These are phyloP conservation scores for Hiodon tergisus DNA, from an alignment of 2,113 vertebrate species.

Conservation along the genomic window DNA sequence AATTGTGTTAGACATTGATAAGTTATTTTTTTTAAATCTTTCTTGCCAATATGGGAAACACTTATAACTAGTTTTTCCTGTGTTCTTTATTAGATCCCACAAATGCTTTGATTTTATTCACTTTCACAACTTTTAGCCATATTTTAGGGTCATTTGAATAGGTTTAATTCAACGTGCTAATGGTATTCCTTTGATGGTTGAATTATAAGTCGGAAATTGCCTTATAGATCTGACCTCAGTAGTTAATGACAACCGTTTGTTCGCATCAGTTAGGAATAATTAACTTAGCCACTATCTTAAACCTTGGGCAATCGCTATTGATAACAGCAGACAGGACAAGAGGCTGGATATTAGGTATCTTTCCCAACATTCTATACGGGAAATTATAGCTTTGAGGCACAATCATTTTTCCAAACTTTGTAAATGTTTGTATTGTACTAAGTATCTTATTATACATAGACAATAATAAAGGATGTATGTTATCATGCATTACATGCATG, in stretches of 20 bases:
- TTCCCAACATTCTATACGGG: constrained; percentile 57
- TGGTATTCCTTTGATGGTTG: constrained; percentile 10
- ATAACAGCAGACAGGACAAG: constrained; percentile 29
- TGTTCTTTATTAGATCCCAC: constrained; percentile 18
- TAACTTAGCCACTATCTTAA: constrained; percentile 23
- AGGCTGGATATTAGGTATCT: constrained; percentile 42
- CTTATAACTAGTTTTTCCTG: constrained; percentile 37
- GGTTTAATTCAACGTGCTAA: constrained; percentile 35
- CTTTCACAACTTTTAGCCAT: constrained; percentile 45
- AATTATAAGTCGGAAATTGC: constrained; percentile 49
- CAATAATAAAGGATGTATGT: constrained; percentile 51
- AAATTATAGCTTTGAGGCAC: constrained; percentile 51
- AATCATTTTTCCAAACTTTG: constrained; percentile 56
- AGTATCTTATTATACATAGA: constrained; percentile 58
- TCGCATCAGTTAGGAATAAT: constrained; percentile 37
- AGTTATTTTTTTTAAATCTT: constrained; percentile 38
- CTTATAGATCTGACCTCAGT: constrained; percentile 52
- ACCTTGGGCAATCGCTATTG: constrained; percentile 27
- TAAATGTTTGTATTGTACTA: constrained; percentile 68
- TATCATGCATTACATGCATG: constrained; percentile 63
- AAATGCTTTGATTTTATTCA: constrained; percentile 48
- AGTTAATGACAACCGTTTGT: constrained; percentile 40
- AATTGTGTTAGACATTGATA: constrained; percentile 51
- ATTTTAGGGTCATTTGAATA: constrained; percentile 41
- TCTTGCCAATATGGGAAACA: constrained; percentile 52